Evolutionary conservation across 1,140 invertebrate genomes (phyloP).

Genomic region (Ips nitidus): DNA sequence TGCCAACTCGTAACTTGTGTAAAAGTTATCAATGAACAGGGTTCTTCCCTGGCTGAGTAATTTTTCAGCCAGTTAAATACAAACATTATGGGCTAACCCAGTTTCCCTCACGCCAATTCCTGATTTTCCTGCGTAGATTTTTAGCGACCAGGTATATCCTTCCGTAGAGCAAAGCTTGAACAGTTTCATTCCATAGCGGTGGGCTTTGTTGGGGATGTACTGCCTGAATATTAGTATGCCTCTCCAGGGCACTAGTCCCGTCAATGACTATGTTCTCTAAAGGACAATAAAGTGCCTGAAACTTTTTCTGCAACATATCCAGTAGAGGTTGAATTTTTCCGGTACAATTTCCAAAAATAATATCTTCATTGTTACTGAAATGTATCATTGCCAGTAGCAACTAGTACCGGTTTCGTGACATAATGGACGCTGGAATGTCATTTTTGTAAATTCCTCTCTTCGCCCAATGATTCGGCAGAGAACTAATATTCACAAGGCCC

Average conservation of each 20-base stretch:
- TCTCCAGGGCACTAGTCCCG: slow-evolving; percentile 44
- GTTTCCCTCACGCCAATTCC: slow-evolving; percentile 1
- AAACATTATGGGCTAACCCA: slow-evolving; percentile 33
- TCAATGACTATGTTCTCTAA: slow-evolving; percentile 39
- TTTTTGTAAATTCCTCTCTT: slow-evolving; percentile 1
- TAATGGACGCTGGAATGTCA: not conserved
- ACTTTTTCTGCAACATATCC: slow-evolving; percentile 6
- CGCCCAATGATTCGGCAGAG: slow-evolving; percentile 4
- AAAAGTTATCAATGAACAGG: slow-evolving; percentile 44
- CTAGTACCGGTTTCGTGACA: slow-evolving; percentile 12
- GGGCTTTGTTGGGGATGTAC: slow-evolving; percentile 45
- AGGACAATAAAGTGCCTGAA: slow-evolving; percentile 17
- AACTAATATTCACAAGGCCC: slow-evolving; percentile 1
- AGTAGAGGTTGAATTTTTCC: not conserved
- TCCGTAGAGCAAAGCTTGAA: slow-evolving; percentile 40
- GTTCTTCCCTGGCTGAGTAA: slow-evolving; percentile 38
- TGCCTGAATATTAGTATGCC: slow-evolving; percentile 43
- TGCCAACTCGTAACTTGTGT: not conserved
- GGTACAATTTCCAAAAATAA: not conserved
- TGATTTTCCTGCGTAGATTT: slow-evolving; percentile 37
- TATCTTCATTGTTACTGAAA: slow-evolving; percentile 6
- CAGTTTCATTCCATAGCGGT: slow-evolving; percentile 46
- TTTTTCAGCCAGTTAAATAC: slow-evolving; percentile 34
- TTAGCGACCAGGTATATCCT: slow-evolving; percentile 36
- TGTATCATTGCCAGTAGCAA: not conserved